A percentile compares a stretch with the other conserved stretches of the same genome.
Evolutionary conservation across 2,113 vertebrate species (phyloP).

Genomic region (Psilopogon haemacephalus): DNA sequence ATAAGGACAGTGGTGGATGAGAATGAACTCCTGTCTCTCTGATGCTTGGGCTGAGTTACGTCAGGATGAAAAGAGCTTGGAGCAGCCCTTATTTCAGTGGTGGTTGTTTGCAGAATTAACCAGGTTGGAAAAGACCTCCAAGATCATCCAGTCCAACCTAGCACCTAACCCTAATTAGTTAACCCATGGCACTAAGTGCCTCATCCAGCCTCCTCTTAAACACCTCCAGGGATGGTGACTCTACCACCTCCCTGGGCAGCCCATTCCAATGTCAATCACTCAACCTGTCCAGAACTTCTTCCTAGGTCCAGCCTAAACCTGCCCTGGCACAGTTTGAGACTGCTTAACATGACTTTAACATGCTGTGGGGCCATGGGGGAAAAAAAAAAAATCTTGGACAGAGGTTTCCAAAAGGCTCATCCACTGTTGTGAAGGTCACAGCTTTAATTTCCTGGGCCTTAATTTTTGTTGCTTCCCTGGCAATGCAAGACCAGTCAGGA

Average conservation of each 20-base stretch:
- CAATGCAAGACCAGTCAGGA: not conserved
- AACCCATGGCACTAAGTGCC: too few species aligned
- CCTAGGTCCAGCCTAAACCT: too few species aligned
- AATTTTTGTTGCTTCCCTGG: not conserved
- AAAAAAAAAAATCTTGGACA: not conserved
- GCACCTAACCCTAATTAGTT: too few species aligned
- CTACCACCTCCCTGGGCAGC: too few species aligned
- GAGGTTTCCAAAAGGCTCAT: not conserved
- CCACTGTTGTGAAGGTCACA: not conserved
- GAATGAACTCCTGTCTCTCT: not conserved
- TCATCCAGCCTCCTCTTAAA: too few species aligned
- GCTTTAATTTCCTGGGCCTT: not conserved
- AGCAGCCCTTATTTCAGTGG: not conserved
- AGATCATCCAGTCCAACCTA: too few species aligned
- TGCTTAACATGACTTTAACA: not conserved
- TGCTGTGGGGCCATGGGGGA: not conserved
- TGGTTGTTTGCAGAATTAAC: not conserved
- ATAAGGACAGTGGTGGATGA: not conserved
- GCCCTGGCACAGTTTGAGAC: too few species aligned
- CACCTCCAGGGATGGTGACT: too few species aligned
- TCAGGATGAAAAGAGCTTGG: not conserved
- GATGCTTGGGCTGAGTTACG: not conserved
- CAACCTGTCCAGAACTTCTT: too few species aligned
- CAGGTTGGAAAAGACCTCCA: too few species aligned
- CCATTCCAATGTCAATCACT: too few species aligned